A percentile compares a stretch with the other conserved stretches of the same genome.
phyloP scores from a whole-genome alignment of 2,797 vertebrate species.

The Lepilemur ruficaudatus region DNA sequence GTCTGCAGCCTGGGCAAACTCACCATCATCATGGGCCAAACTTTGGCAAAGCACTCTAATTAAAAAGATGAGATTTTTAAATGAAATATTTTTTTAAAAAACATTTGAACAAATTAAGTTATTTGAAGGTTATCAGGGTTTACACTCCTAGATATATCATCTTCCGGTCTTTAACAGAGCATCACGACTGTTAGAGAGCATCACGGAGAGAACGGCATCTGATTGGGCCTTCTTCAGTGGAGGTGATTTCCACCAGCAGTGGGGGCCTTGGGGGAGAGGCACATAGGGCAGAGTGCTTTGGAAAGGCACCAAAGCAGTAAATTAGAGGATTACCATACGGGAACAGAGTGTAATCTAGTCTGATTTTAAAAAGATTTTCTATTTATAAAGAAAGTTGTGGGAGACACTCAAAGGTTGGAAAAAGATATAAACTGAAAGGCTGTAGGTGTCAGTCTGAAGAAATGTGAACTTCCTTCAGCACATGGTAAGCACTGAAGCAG shows the following conservation, averaged over 20 bases:
- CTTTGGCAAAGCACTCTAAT: not conserved
- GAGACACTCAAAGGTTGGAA: not conserved
- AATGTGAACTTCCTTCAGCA: not conserved
- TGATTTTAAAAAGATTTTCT: not conserved
- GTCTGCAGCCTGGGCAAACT: not conserved
- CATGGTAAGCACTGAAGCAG: not conserved
- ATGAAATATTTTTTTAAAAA: not conserved
- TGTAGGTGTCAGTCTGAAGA: not conserved
- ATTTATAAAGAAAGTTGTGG: not conserved
- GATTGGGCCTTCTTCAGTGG: not conserved
- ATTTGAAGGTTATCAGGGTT: not conserved
- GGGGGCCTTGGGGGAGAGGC: not conserved
- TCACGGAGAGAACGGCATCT: not conserved
- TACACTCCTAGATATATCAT: not conserved
- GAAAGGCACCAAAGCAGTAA: not conserved
- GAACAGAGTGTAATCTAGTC: not conserved
- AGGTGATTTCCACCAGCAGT: not conserved
- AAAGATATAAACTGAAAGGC: not conserved
- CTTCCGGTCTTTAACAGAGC: not conserved
- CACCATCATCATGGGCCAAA: not conserved
- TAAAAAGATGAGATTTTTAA: slow-evolving; percentile 37
- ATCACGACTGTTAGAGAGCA: not conserved
- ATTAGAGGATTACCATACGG: not conserved
- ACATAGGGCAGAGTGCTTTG: not conserved
- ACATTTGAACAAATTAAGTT: not conserved